Percentiles rank a stretch among this genome's conserved stretches.
These are phyloP conservation scores for Hyperoplus immaculatus DNA, from an alignment of 2,797 vertebrate species.

Conservation along the genomic window DNA sequence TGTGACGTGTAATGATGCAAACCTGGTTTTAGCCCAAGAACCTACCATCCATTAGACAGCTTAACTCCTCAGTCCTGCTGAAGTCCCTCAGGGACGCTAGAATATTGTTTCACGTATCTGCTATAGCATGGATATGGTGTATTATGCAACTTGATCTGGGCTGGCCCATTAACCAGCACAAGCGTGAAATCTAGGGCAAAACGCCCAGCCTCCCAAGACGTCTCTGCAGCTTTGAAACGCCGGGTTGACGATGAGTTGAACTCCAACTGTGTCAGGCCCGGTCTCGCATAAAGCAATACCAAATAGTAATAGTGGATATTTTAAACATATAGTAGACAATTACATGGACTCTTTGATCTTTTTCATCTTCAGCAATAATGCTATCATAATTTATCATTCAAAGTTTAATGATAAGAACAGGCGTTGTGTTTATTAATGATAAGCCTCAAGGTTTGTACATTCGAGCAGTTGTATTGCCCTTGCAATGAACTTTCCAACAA, in stretches of 20 bases:
- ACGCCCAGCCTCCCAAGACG: constrained; percentile 72
- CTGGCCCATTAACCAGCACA: constrained; percentile 79
- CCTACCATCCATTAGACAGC: neutral
- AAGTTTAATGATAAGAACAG: no score
- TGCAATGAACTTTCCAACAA: neutral
- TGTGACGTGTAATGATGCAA: constrained; percentile 20
- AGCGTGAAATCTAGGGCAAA: constrained; percentile 81
- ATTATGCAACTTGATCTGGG: constrained; percentile 76
- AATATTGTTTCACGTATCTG: constrained; percentile 56
- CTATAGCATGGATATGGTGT: constrained; percentile 68
- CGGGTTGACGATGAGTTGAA: constrained; percentile 57
- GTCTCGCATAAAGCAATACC: constrained; percentile 24
- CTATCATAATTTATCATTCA: neutral
- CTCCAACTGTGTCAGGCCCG: constrained; percentile 60
- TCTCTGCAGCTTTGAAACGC: constrained; percentile 69
- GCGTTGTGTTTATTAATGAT: no score
- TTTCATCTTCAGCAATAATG: neutral
- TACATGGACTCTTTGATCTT: neutral
- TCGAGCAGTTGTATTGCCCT: neutral
- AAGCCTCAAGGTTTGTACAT: no score
- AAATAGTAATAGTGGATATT: constrained; percentile 26
- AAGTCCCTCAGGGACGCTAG: constrained; percentile 40
- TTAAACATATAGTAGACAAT: constrained; percentile 12
- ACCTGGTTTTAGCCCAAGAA: constrained; percentile 6
- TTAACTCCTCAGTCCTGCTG: constrained; percentile 36